Conservation (phyloP, 2,888 invertebrate genomes). For the Gari tellinella region DNA sequence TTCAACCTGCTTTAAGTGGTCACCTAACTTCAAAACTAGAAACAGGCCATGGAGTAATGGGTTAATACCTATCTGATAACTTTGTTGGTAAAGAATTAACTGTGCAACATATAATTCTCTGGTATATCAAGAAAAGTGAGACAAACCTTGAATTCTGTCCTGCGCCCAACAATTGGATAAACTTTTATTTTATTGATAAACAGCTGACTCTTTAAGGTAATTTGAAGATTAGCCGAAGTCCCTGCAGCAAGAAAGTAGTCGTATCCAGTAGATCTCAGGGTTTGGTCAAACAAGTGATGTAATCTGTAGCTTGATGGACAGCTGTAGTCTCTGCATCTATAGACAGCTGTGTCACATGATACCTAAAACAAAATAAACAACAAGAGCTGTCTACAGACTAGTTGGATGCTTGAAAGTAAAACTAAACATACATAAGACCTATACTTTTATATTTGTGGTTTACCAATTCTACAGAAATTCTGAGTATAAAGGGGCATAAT, state of each 20-base stretch:
- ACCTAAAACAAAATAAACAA: constrained; percentile 30
- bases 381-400: too few relatives aligned
- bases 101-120: not conserved
- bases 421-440: too few relatives aligned
- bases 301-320: constrained; percentile 58
- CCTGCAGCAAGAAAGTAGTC: constrained; percentile 55
- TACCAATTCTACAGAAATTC: too few relatives aligned
- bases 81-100: too few relatives aligned
- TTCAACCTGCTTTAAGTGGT: too few relatives aligned
- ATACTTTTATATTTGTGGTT: too few relatives aligned
- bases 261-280: constrained; percentile 31
- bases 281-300: constrained; percentile 71
- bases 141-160: constrained; percentile 65
- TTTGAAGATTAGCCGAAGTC: constrained; percentile 55
- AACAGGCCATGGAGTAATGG: too few relatives aligned
- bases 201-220: constrained; percentile 50
- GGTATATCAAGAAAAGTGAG: not conserved
- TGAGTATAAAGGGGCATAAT: too few relatives aligned
- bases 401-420: too few relatives aligned
- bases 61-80: too few relatives aligned
- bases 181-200: constrained; percentile 69
- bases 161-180: constrained; percentile 52
- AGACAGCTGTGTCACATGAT: constrained; percentile 38
- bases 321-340: constrained; percentile 34
- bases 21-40: too few relatives aligned